Conservation (phyloP, 35 echinoderm and acorn worm genomes). For the Apostichopus californicus region DNA sequence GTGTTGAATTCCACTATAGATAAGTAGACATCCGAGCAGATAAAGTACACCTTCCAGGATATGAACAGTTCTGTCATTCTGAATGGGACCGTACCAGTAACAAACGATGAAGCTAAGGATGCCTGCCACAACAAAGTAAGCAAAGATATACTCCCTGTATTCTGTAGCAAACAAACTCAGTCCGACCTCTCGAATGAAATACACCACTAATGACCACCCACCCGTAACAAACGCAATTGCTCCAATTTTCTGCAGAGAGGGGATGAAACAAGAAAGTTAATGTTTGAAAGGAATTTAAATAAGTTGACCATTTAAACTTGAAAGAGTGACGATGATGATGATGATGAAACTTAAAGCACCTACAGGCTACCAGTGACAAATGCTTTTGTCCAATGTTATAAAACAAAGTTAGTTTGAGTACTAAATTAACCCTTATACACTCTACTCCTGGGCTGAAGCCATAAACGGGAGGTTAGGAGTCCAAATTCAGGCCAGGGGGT, state of each 20-base stretch:
- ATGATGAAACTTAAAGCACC: too few species aligned
- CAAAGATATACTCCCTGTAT: slow-evolving; percentile 72
- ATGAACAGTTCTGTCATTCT: slow-evolving; percentile 76
- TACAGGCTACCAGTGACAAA: too few species aligned
- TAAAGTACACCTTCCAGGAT: slow-evolving; percentile 71
- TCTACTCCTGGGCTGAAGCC: too few species aligned
- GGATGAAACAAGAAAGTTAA: too few species aligned
- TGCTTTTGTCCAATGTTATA: too few species aligned
- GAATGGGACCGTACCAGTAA: slow-evolving; percentile 90
- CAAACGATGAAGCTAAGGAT: slow-evolving; percentile 91
- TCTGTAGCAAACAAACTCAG: slow-evolving; percentile 64
- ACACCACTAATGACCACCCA: slow-evolving; percentile 80
- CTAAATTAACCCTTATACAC: too few species aligned
- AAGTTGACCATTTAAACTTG: too few species aligned
- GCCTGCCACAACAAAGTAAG: slow-evolving; percentile 70
- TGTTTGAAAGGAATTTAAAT: too few species aligned
- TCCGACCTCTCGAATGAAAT: slow-evolving; percentile 67
- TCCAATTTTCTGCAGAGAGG: slow-evolving; percentile 71
- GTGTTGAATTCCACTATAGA: slow-evolving; percentile 73
- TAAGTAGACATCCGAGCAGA: slow-evolving; percentile 58
- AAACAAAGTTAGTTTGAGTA: too few species aligned
- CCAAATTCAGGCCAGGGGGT: too few species aligned
- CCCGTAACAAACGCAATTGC: slow-evolving; percentile 67
- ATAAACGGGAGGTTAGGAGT: too few species aligned
- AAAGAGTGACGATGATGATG: too few species aligned